These are phyloP conservation scores for Volucella inflata DNA, from an alignment of 2,888 invertebrate genomes.

Conservation along the genomic window DNA sequence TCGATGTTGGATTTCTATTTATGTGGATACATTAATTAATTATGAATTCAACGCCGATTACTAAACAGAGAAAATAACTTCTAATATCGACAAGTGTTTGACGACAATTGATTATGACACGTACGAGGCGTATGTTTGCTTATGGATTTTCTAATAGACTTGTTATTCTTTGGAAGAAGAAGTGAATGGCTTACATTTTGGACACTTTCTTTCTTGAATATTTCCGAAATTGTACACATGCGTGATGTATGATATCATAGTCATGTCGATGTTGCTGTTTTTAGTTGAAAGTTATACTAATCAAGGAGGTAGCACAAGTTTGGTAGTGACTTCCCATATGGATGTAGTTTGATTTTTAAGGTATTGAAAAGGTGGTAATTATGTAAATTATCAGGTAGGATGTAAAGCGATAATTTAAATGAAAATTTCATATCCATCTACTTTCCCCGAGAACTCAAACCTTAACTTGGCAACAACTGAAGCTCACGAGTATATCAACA, in stretches of 20 bases:
- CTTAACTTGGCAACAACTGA: no score
- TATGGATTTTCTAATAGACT: conserved; percentile 47
- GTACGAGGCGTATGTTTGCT: conserved; percentile 32
- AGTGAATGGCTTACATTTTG: conserved; percentile 33
- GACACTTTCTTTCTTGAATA: conserved; percentile 27
- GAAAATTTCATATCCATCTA: no score
- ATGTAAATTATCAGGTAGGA: no score
- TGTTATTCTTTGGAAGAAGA: conserved; percentile 29
- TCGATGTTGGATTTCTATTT: conserved; percentile 60
- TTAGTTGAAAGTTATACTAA: conserved; percentile 23
- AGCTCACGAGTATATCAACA: no score
- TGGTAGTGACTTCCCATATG: no score
- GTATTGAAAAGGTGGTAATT: no score
- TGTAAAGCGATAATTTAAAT: no score
- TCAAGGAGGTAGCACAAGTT: no score
- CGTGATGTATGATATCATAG: conserved; percentile 41
- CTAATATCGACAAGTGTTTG: conserved; percentile 52
- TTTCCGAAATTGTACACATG: neutral
- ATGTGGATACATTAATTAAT: conserved; percentile 45
- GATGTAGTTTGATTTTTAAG: no score
- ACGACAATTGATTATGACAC: conserved; percentile 45
- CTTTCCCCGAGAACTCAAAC: no score
- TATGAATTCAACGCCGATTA: conserved; percentile 49
- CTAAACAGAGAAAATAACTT: conserved; percentile 2
- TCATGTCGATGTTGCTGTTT: conserved; percentile 15